Percentiles rank a stretch among this genome's conserved stretches.
Evolutionary conservation across 2,113 vertebrate genomes (phyloP).

Genomic region (Syngnathoides biaculeatus): DNA sequence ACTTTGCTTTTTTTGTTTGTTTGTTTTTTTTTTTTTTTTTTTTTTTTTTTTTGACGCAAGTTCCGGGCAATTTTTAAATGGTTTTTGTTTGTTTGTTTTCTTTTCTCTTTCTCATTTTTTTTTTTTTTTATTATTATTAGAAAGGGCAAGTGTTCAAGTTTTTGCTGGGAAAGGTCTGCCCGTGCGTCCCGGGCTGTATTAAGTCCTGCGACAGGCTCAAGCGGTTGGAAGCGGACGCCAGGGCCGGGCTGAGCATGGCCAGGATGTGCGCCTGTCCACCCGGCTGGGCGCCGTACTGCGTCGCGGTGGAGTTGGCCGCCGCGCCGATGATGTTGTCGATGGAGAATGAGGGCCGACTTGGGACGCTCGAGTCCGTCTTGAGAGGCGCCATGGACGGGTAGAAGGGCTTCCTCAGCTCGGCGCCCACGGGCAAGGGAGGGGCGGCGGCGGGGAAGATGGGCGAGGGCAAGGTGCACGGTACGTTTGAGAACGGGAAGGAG

Average conservation of each 20-base stretch:
- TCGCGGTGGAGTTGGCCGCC: constrained; percentile 72
- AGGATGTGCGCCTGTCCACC: constrained; percentile 86
- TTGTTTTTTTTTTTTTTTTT: constrained; percentile 1
- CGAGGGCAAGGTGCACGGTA: constrained; percentile 77
- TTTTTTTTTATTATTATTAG: constrained; percentile 60
- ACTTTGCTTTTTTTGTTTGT: constrained; percentile 40
- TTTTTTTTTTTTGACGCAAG: constrained; percentile 33
- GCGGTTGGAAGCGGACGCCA: constrained; percentile 84
- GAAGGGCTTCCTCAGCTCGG: constrained; percentile 81
- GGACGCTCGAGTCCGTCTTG: constrained; percentile 82
- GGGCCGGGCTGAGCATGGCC: constrained; percentile 87
- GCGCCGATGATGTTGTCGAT: constrained; percentile 95
- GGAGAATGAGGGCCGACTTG: constrained; percentile 88
- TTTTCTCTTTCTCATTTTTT: background rate
- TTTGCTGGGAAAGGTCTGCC: constrained; percentile 86
- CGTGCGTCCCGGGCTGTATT: constrained; percentile 72
- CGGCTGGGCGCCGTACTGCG: constrained; percentile 77
- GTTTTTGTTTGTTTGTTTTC: constrained; percentile 5
- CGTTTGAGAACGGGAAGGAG: constrained; percentile 83
- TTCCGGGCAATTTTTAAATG: constrained; percentile 9
- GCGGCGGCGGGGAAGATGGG: constrained; percentile 81
- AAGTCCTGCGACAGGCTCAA: constrained; percentile 84
- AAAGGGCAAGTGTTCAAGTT: constrained; percentile 89
- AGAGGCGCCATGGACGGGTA: constrained; percentile 80
- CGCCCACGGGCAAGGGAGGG: constrained; percentile 80